Base-by-base conservation (phyloP, 2,113 vertebrate species). In the Paraplagusia blochii region DNA sequence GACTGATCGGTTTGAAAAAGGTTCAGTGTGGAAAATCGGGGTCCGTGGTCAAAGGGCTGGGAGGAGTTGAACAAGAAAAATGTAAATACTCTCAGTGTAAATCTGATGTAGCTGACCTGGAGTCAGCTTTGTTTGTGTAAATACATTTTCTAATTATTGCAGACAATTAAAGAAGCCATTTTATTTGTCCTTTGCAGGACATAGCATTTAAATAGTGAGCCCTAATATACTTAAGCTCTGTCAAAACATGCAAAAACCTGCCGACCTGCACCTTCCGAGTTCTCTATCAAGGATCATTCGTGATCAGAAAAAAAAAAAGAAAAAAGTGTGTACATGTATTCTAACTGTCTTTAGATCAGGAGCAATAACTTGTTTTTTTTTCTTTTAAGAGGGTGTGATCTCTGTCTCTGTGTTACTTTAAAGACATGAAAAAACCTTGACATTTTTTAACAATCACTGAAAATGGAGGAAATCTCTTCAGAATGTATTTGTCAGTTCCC, bases 51-150 rank as follows among this genome's bases (percentile, higher is more conserved):
- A 56, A 72, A 74, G 63, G 78, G 76, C 72, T 58, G 46, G 54
- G 61, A 65, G 50, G 58, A 75, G 22, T 35, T 33, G 47, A 40
- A 57, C 67, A 9, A 59, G 53, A 66, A 58, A 34, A 11, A 17
- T 80, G 72, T 87, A 79, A 66, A 79, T 85, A 78, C 29, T 29
- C 22, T 29, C 22, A 29, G 14, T 66, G 17, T 60, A 62, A 42
- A 44, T 67, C 76, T 57, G 44, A 53, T 71, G 66, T 62, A 53
- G 65, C 66, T 60, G 62, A 80, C 63, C 39, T 43, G 38, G 39
- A 34, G 52, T 67, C 63, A 72, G 65, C 70, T 6, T 8, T 62
- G 59, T 70, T 51, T 63, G 62, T 81, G 72, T 80, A 77, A 62
- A 81, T 72, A 75, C 17, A 44, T 12, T 40, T 38, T 40, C 4